Evolutionary conservation across 1,140 invertebrate species (phyloP).

Genomic region (Brachionus sp.): DNA sequence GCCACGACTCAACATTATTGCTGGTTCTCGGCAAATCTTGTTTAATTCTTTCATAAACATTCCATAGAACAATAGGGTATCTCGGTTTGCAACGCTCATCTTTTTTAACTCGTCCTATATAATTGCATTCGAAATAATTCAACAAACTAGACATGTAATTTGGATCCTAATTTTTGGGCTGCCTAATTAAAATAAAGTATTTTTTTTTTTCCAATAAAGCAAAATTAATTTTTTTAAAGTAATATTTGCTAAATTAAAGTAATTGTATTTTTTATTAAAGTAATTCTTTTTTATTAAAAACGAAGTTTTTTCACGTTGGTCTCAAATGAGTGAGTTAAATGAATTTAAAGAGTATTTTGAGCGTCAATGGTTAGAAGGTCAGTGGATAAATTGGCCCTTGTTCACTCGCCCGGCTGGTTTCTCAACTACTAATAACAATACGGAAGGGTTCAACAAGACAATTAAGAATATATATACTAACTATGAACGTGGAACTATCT

Average conservation of each 20-base stretch:
- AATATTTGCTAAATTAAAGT: too few relatives aligned
- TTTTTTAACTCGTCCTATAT: background rate
- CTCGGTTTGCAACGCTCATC: background rate
- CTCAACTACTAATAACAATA: background rate
- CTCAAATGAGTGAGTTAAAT: background rate
- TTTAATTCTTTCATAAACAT: background rate
- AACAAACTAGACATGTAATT: background rate
- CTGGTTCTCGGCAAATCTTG: background rate
- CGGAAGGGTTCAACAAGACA: background rate
- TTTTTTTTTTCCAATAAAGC: too few relatives aligned
- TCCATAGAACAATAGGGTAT: background rate
- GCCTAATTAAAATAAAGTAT: too few relatives aligned
- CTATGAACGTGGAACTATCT: background rate
- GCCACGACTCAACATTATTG: background rate
- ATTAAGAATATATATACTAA: constrained; percentile 4
- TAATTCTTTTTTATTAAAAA: background rate
- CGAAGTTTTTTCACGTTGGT: background rate
- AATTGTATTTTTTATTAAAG: too few relatives aligned
- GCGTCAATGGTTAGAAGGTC: background rate
- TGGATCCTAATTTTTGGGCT: too few relatives aligned
- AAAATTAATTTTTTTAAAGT: too few relatives aligned
- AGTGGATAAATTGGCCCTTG: background rate
- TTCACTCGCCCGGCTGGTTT: background rate
- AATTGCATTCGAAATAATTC: background rate
- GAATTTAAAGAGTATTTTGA: background rate